Evolutionary conservation across 2,797 vertebrate genomes (phyloP).

Genomic region (Hoplostethus atlanticus): DNA sequence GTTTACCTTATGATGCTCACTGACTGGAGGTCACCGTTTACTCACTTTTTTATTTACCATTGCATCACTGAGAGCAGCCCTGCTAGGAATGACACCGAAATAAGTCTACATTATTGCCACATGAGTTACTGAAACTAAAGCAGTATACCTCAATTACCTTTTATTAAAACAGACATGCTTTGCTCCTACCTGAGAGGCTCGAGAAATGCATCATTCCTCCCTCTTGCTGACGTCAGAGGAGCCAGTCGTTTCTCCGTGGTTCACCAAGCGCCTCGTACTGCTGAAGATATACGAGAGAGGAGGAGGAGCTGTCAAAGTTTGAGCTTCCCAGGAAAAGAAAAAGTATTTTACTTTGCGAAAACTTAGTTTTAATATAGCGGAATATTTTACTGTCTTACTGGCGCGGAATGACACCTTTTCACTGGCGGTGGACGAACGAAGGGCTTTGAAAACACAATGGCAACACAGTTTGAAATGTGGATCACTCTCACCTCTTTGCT

Average conservation of each 20-base stretch:
- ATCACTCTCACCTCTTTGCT: conserved; percentile 75
- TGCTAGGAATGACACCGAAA: too few species aligned
- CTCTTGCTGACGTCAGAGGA: conserved; percentile 78
- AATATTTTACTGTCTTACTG: neutral
- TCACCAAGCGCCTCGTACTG: conserved; percentile 32
- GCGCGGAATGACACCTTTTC: conserved; percentile 74
- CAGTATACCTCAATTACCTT: too few species aligned
- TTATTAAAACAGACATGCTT: neutral
- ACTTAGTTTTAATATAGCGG: neutral
- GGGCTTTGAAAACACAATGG: conserved; percentile 72
- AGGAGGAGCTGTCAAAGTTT: conserved; percentile 87
- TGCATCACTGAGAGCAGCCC: too few species aligned
- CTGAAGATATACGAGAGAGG: conserved; percentile 52
- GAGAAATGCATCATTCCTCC: conserved; percentile 61
- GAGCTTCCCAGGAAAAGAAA: conserved; percentile 59
- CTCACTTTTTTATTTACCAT: too few species aligned
- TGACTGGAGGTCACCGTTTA: too few species aligned
- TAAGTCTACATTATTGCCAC: too few species aligned
- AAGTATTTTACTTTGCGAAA: conserved; percentile 13
- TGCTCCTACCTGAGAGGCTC: conserved; percentile 51
- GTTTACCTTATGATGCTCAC: too few species aligned
- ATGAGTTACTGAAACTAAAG: too few species aligned
- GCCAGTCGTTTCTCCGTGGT: conserved; percentile 49
- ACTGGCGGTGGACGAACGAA: conserved; percentile 1
- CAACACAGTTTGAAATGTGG: conserved; percentile 66